Evolutionary conservation across 2,888 invertebrate species (phyloP).

Genomic region (Drepanosiphum platanoidis): DNA sequence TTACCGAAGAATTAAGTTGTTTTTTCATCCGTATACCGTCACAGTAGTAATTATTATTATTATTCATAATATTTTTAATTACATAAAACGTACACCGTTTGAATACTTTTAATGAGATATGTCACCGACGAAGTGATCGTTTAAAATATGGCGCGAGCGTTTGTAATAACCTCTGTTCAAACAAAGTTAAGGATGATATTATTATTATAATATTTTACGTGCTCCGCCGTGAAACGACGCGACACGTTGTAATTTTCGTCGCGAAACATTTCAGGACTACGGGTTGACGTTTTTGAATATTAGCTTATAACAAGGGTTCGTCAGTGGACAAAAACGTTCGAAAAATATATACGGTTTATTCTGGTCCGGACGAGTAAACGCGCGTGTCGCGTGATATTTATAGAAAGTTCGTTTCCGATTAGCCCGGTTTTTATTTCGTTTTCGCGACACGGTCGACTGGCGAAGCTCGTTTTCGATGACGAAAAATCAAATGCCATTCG

Average conservation of each 20-base stretch:
- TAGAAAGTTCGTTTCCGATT: neutral
- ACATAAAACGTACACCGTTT: neutral
- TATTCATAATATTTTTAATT: constrained; percentile 11
- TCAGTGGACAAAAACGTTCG: neutral
- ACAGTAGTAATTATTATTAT: neutral
- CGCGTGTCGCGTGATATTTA: too few relatives aligned
- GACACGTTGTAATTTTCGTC: neutral
- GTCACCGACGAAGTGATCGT: neutral
- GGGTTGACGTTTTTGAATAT: constrained; percentile 38
- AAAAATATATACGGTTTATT: neutral
- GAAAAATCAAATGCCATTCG: too few relatives aligned
- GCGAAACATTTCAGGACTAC: constrained; percentile 10
- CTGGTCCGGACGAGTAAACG: too few relatives aligned
- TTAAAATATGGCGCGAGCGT: constrained; percentile 17
- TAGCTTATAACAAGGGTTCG: constrained; percentile 13
- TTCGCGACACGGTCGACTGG: too few relatives aligned
- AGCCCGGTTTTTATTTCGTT: too few relatives aligned
- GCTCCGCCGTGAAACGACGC: neutral
- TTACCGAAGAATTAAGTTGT: neutral
- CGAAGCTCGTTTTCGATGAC: too few relatives aligned
- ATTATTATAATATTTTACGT: constrained; percentile 25
- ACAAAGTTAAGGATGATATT: constrained; percentile 42
- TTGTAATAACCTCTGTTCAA: constrained; percentile 15
- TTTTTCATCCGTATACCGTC: neutral
- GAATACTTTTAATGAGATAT: constrained; percentile 30